Conservation (phyloP, 37 sponge, comb jelly and placozoan species). For the Beroe ovata region DNA sequence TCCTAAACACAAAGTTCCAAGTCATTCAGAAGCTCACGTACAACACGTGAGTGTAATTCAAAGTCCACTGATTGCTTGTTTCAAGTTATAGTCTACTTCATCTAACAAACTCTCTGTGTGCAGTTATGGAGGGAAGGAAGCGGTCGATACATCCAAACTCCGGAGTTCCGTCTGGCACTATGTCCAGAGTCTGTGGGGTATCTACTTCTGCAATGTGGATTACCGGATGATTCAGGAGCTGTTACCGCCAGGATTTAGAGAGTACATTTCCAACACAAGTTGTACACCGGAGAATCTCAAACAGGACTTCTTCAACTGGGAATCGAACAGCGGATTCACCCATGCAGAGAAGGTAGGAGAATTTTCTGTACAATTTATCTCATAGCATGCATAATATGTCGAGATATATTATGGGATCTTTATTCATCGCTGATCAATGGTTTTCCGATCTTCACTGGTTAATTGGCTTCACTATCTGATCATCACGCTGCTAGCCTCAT, state of each 20-base stretch:
- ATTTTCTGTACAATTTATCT: too few species aligned
- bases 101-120: not conserved
- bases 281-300: slow-evolving; percentile 35
- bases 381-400: too few species aligned
- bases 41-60: slow-evolving; percentile 65
- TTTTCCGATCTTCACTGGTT: too few species aligned
- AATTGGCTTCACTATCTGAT: too few species aligned
- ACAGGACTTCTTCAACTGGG: slow-evolving; percentile 58
- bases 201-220: slow-evolving; percentile 34
- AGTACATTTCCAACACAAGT: slow-evolving; percentile 26
- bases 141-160: slow-evolving; percentile 20
- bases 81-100: too few species aligned
- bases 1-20: slow-evolving; percentile 47
- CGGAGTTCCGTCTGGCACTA: slow-evolving; percentile 37
- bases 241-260: slow-evolving; percentile 27
- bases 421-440: too few species aligned
- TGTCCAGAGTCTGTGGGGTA: slow-evolving; percentile 29
- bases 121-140: slow-evolving; percentile 28
- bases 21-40: slow-evolving; percentile 33
- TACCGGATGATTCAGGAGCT: slow-evolving; percentile 42
- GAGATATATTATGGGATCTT: too few species aligned
- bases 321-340: slow-evolving; percentile 41
- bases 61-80: too few species aligned
- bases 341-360: slow-evolving; percentile 44
- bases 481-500: too few species aligned